phyloP scores from a whole-genome alignment of 2,888 invertebrate species.

The Caenorhabditis sp. region DNA sequence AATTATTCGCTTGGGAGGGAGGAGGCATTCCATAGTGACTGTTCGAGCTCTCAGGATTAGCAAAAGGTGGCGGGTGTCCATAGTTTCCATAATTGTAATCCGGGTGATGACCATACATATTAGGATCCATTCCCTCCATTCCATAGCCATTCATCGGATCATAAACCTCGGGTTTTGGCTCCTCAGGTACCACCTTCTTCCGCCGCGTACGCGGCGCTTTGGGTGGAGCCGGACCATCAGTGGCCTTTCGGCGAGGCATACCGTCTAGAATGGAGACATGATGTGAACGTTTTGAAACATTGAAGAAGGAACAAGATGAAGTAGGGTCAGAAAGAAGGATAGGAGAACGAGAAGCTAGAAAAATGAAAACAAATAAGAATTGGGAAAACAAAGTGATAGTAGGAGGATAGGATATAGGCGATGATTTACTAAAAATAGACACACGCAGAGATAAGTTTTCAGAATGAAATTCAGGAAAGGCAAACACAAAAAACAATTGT shows the following conservation, averaged over 20 bases:
- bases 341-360: neutral
- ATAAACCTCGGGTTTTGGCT: constrained; percentile 59
- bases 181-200: constrained; percentile 70
- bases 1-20: constrained; percentile 42
- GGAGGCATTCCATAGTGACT: constrained; percentile 65
- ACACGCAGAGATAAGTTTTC: neutral
- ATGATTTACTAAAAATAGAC: constrained; percentile 16
- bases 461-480: neutral
- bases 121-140: constrained; percentile 63
- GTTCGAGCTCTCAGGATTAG: constrained; percentile 61
- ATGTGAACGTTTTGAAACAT: neutral
- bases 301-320: no score
- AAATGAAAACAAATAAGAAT: neutral
- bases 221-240: constrained; percentile 68
- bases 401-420: neutral
- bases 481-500: no score
- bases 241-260: constrained; percentile 72
- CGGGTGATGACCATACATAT: constrained; percentile 60
- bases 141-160: constrained; percentile 64
- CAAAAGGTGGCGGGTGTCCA: constrained; percentile 65
- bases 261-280: constrained; percentile 15
- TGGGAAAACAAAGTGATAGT: constrained; percentile 6
- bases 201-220: constrained; percentile 69
- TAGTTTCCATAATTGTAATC: constrained; percentile 49
- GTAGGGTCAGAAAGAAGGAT: constrained; percentile 1